Percentiles rank a stretch among this genome's conserved stretches.
These are phyloP conservation scores for Bucorvus abyssinicus DNA, from an alignment of 2,797 vertebrate species.

Conservation along the genomic window DNA sequence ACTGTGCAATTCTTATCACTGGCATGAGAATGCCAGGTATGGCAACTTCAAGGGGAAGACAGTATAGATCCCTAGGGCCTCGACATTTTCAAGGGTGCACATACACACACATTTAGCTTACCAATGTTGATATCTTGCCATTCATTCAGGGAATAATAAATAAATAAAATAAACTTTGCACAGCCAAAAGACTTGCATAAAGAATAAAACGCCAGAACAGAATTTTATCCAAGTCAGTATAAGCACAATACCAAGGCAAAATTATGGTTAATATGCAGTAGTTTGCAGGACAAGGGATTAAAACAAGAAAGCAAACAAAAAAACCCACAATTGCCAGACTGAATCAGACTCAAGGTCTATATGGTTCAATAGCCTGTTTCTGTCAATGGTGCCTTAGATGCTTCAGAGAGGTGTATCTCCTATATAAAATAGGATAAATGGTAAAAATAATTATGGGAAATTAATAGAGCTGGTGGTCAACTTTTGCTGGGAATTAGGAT, in stretches of 20 bases:
- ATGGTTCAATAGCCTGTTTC: background rate
- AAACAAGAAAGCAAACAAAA: background rate
- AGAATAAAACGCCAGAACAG: background rate
- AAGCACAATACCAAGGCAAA: background rate
- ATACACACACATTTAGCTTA: background rate
- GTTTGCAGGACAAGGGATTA: background rate
- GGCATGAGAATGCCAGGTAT: background rate
- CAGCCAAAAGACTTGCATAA: background rate
- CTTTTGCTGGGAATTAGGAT: background rate
- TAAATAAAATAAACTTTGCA: background rate
- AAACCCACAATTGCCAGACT: background rate
- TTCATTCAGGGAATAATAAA: background rate
- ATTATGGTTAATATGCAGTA: background rate
- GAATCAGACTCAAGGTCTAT: background rate
- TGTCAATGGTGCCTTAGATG: background rate
- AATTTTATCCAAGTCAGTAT: background rate
- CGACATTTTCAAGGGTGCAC: background rate
- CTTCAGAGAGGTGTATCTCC: background rate
- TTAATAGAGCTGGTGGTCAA: background rate
- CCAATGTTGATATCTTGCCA: background rate
- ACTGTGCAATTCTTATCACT: background rate
- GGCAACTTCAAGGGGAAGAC: background rate
- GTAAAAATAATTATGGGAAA: background rate
- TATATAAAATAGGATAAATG: background rate
- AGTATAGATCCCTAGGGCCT: background rate